Base-by-base conservation (phyloP, 2,797 vertebrate genomes). In the Psittacula derbiana region DNA sequence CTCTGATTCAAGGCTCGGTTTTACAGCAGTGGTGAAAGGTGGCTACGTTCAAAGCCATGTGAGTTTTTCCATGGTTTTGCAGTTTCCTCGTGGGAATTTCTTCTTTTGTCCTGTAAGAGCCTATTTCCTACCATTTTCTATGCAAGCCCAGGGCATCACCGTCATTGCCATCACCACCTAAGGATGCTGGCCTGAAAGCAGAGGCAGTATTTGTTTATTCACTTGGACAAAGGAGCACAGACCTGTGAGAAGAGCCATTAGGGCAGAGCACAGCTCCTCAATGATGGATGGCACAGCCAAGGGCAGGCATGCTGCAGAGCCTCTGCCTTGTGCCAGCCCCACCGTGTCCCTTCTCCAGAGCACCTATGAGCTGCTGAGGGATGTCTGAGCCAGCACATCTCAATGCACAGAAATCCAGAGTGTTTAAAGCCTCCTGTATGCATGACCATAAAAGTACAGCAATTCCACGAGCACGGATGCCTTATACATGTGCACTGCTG, bases 381-480 rank as follows among this genome's bases (percentile, higher is more conserved):
- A 46, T 40, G 3, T 62, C 85, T 84, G 90, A 94, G 92, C 82
- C 94, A 79, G 6, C 89, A 79, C 33, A 0, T 72, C 88, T 13
- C 12, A 57, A 87, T 10, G 80, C 82, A 91, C 73, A 91, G 96
- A 88, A 83, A 91, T 30, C 88, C 6, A 0, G 25, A 65, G 93
- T 38, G 84, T 62, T 75, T 55, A 41, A 85, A 76, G n/a, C 74
- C 86, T 80, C 88, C 57, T 0, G 0, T 38, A 12, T 80, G 95
- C 72, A 90, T 94, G 94, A 84, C 96, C 95, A 92, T 97, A 96
- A 92, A 91, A 95, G 95, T 76, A 24, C 90, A 88, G 66, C 72
- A n/a, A 73, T 58, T 86, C 90, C 55, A 3, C 2, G 44, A 82
- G 88, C 2, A 8, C 0, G n/a, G 87, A 81, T 70, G 90, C 85